These are phyloP conservation scores for Dasyurus viverrinus DNA, from an alignment of 2,113 vertebrate species.

Conservation along the genomic window DNA sequence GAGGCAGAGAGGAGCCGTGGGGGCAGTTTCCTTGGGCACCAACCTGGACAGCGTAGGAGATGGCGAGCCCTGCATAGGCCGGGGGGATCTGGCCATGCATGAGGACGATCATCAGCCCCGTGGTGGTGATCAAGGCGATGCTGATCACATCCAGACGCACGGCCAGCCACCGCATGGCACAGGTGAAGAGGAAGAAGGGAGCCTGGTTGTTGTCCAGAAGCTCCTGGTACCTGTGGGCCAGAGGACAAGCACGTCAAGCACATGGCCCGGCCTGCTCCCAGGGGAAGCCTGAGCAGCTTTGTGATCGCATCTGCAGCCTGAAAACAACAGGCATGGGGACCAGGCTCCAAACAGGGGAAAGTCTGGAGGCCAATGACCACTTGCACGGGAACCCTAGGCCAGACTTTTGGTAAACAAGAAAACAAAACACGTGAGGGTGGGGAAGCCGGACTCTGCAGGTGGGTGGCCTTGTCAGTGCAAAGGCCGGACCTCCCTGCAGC, in stretches of 20 bases:
- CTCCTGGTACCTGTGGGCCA: slow-evolving; percentile 89
- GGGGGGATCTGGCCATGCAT: slow-evolving; percentile 94
- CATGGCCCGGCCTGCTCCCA: not conserved
- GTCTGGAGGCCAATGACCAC: not conserved
- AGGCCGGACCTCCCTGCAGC: not conserved
- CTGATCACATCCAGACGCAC: slow-evolving; percentile 94
- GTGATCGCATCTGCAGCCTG: not conserved
- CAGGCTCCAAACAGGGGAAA: not conserved
- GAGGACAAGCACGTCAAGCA: not conserved
- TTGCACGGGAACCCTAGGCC: not conserved
- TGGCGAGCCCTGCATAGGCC: slow-evolving; percentile 93
- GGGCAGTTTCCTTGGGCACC: slow-evolving; percentile 27
- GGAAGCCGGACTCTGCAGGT: not conserved
- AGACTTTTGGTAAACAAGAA: not conserved
- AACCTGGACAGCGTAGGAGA: slow-evolving; percentile 95
- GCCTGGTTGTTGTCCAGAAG: slow-evolving; percentile 94
- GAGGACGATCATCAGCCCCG: slow-evolving; percentile 92
- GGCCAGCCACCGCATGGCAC: slow-evolving; percentile 95
- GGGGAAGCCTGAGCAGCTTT: not conserved
- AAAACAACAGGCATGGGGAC: not conserved
- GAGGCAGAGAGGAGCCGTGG: not conserved
- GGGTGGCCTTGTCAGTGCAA: not conserved
- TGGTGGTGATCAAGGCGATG: slow-evolving; percentile 92
- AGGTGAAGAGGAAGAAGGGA: slow-evolving; percentile 93
- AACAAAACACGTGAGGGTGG: not conserved